These are phyloP conservation scores for Microplitis mediator DNA, from an alignment of 1,140 invertebrate genomes.

Conservation along the genomic window DNA sequence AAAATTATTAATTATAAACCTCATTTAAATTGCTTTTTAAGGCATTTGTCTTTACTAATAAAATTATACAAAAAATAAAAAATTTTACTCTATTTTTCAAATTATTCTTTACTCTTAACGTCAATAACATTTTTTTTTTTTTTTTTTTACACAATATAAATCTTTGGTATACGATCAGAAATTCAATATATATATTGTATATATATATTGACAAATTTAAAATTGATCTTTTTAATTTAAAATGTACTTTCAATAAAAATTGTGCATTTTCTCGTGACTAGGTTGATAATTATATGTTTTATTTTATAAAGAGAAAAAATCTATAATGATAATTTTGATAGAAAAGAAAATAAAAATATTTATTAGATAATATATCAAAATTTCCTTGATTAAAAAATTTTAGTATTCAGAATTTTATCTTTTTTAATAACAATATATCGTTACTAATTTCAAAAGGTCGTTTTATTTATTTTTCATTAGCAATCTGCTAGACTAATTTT, in stretches of 20 bases:
- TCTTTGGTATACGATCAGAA: slow-evolving; percentile 61
- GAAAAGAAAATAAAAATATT: too few relatives aligned
- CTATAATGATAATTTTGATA: background rate
- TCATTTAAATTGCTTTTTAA: slow-evolving; percentile 9
- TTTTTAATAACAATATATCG: background rate
- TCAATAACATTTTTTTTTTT: slow-evolving; percentile 4
- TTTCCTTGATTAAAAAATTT: too few relatives aligned
- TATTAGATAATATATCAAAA: too few relatives aligned
- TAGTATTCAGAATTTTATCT: background rate
- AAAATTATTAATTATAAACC: background rate
- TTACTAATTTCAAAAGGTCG: too few relatives aligned
- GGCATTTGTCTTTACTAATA: slow-evolving; percentile 16
- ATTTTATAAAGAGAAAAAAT: background rate
- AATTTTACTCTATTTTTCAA: background rate
- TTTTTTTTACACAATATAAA: slow-evolving; percentile 29
- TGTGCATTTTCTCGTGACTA: slow-evolving; percentile 29
- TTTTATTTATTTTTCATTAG: too few relatives aligned
- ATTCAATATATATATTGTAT: slow-evolving; percentile 38
- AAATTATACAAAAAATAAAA: slow-evolving; percentile 6
- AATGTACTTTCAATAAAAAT: slow-evolving; percentile 15
- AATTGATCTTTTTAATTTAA: slow-evolving; percentile 30
- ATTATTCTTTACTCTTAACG: background rate
- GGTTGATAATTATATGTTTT: background rate
- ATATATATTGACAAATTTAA: slow-evolving; percentile 48
- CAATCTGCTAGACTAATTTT: too few relatives aligned